Conservation (phyloP, 2,888 invertebrate genomes). For the Drosophila siamana region DNA sequence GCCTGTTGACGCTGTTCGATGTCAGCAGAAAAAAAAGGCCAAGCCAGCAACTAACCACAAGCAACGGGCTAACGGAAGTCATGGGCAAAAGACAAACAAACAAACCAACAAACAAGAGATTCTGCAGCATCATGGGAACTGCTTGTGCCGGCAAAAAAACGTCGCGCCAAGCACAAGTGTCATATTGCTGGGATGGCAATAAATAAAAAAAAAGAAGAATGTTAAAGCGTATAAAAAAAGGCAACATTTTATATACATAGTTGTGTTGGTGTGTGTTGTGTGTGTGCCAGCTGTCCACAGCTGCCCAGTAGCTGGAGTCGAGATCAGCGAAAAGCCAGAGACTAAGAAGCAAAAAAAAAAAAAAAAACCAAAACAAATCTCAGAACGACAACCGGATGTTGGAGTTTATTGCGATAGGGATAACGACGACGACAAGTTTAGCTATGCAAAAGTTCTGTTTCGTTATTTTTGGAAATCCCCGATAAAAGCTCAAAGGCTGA, state of each 20-base stretch:
- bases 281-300: slow-evolving; percentile 34
- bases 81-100: slow-evolving; percentile 77
- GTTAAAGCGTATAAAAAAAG: slow-evolving; percentile 24
- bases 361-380: slow-evolving; percentile 61
- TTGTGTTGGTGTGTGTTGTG: slow-evolving; percentile 30
- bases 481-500: slow-evolving; percentile 33
- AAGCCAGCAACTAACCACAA: slow-evolving; percentile 48
- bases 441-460: slow-evolving; percentile 50
- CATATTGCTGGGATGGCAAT: slow-evolving; percentile 75
- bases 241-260: slow-evolving; percentile 76
- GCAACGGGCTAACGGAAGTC: slow-evolving; percentile 77
- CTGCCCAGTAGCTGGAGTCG: slow-evolving; percentile 53
- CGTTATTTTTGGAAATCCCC: slow-evolving; percentile 29
- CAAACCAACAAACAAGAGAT: slow-evolving; percentile 71
- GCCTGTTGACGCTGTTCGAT: slow-evolving; percentile 35
- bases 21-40: slow-evolving; percentile 58
- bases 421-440: slow-evolving; percentile 43
- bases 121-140: slow-evolving; percentile 82
- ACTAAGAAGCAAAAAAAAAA: slow-evolving; percentile 41
- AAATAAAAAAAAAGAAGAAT: slow-evolving; percentile 58
- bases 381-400: slow-evolving; percentile 79
- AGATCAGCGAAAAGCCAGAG: slow-evolving; percentile 70
- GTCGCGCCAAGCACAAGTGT: slow-evolving; percentile 69
- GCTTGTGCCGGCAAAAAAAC: slow-evolving; percentile 68
- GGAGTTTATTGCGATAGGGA: slow-evolving; percentile 61